Base-by-base conservation (phyloP, 1,140 invertebrate species). In the Leptinotarsa undecemlineata region DNA sequence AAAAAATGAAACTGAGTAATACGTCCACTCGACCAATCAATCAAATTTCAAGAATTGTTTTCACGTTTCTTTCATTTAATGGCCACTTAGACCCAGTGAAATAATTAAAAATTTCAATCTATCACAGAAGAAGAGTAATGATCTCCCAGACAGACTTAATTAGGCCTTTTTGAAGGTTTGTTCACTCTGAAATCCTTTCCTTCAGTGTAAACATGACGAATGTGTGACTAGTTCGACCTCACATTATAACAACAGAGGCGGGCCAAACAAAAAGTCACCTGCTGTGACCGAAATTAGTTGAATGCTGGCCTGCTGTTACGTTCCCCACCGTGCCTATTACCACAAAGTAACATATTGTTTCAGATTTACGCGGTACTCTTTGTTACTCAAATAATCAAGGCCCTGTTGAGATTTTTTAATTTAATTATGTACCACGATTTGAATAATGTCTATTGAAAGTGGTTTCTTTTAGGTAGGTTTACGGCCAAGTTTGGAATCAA, bases 301-400 rank as follows among this genome's bases (percentile, higher is more conserved):
- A 83, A 83, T 83, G 81, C 79, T 71, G 74, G 76, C 82, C 82
- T 71, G 82, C 81, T 81, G 82, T 57, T 74, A 51, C 19, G 71
- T 72, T 66, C 75, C 78, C 80, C 78, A 69, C 74, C 51, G 81
- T 66, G 75, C 73, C 80, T 78, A 82, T 82, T 82, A 82, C 80
- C 72, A 81, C 80, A 80, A 82, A 81, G 80, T 82, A 79, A 80
- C 81, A 81, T 82, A 81, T 81, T 82, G 81, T 82, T 82, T 81
- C 76, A 79, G 80, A 79, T 78, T 75, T 74, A 66, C 72, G 78
- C 80, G 80, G 79, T 64, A 71, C 74, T 76, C 79, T 81, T 82
- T 77, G 76, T 76, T 76, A 68, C 72, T 47, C 71, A 72, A 81
- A 78, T 77, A 74, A 79, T 76, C 67, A 79, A 72, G 57, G 70